Percentiles rank a stretch among this genome's conserved stretches.
Evolutionary conservation across 1,140 invertebrate genomes (phyloP).

Genomic region (Tyrophagus putrescentiae): DNA sequence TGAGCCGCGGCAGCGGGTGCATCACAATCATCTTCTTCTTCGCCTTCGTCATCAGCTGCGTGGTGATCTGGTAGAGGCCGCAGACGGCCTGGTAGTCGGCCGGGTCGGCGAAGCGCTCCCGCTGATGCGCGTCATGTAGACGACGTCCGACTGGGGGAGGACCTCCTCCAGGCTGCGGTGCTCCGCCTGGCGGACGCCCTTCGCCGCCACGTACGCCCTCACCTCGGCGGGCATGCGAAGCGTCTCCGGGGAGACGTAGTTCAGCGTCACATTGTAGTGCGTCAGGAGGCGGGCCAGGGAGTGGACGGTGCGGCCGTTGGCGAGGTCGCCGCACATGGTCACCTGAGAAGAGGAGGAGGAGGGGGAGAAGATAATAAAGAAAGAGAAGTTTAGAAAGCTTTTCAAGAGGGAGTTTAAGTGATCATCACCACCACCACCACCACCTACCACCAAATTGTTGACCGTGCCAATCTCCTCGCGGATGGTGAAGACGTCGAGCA

Average conservation of each 20-base stretch:
- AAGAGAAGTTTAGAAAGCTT: background rate
- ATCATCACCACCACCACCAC: background rate
- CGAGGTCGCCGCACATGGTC: conserved; percentile 75
- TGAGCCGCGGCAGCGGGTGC: conserved; percentile 86
- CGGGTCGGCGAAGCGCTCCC: conserved; percentile 67
- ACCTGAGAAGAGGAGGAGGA: conserved; percentile 32
- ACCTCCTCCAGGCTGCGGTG: conserved; percentile 60
- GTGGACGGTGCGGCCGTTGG: conserved; percentile 94
- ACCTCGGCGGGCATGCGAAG: conserved; percentile 83
- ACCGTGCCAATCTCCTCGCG: conserved; percentile 96
- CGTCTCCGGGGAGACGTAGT: conserved; percentile 70
- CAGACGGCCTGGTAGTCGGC: conserved; percentile 76
- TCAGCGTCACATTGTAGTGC: conserved; percentile 62
- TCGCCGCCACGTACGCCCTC: conserved; percentile 54
- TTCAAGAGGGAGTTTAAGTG: background rate
- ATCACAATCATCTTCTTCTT: conserved; percentile 88
- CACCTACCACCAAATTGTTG: conserved; percentile 63
- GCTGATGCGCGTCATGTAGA: conserved; percentile 98
- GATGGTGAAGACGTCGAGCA: conserved; percentile 95
- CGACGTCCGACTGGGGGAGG: conserved; percentile 78
- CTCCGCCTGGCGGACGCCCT: conserved; percentile 57
- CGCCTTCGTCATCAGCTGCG: conserved; percentile 83
- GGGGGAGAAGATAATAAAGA: background rate
- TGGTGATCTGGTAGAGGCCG: conserved; percentile 75
- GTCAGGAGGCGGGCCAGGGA: conserved; percentile 79